phyloP scores from a whole-genome alignment of 2,797 vertebrate species.

The Acanthornis magna region DNA sequence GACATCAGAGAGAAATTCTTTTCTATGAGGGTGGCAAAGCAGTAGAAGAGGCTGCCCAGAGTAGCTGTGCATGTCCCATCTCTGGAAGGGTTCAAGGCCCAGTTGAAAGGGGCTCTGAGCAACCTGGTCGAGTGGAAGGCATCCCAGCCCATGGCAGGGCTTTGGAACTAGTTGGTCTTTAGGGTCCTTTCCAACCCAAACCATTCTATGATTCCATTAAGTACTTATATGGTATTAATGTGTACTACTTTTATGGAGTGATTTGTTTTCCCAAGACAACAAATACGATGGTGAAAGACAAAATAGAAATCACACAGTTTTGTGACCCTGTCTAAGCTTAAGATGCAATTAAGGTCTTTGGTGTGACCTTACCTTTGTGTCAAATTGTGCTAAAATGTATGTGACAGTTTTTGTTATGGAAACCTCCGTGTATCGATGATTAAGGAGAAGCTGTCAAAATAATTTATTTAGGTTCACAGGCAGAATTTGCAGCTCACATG shows the following conservation, averaged over 20 bases:
- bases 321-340: neutral
- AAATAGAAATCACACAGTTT: neutral
- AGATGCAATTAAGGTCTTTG: slow-evolving; percentile 32
- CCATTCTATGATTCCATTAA: neutral
- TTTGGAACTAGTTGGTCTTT: neutral
- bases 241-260: neutral
- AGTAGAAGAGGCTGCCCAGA: neutral
- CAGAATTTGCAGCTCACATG: neutral
- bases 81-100: neutral
- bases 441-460: slow-evolving; percentile 22
- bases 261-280: neutral
- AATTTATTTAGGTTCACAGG: neutral
- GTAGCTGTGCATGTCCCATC: neutral
- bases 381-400: slow-evolving; percentile 24
- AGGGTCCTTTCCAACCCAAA: neutral
- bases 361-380: slow-evolving; percentile 41
- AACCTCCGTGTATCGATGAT: slow-evolving; percentile 20
- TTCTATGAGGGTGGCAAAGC: no score
- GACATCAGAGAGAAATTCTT: neutral
- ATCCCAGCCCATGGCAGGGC: neutral
- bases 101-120: neutral
- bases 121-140: neutral
- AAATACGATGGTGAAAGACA: neutral
- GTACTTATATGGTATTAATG: neutral
- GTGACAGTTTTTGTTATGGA: slow-evolving; percentile 42